A percentile compares a stretch with the other conserved stretches of the same genome.
Evolutionary conservation across 2,797 vertebrate genomes (phyloP).

Genomic region (Cebuella pygmaea): DNA sequence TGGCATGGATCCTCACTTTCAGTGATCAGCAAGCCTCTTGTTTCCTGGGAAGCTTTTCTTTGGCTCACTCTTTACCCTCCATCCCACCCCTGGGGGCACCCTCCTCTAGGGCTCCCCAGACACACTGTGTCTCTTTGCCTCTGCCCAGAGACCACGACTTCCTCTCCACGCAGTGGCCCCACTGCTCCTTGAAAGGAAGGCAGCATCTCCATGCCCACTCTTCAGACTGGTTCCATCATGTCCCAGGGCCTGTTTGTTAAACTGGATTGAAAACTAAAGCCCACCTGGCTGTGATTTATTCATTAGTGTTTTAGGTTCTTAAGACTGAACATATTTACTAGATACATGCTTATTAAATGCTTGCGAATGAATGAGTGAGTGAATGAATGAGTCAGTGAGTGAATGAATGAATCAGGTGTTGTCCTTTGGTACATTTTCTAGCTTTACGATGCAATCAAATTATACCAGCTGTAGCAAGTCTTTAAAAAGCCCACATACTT

Average conservation of each 20-base stretch:
- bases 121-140: not conserved
- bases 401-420: not conserved
- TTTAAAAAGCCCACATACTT: not conserved
- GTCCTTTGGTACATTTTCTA: not conserved
- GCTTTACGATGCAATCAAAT: not conserved
- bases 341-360: not conserved
- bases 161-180: not conserved
- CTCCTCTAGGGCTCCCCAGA: not conserved
- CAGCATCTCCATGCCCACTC: not conserved
- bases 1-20: rapidly evolving
- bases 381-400: too few species aligned
- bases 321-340: too few species aligned
- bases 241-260: not conserved
- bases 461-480: not conserved
- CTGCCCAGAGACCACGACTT: too few species aligned
- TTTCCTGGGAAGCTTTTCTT: not conserved
- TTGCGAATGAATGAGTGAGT: not conserved
- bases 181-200: not conserved
- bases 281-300: not conserved
- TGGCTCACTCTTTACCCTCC: rapidly evolving
- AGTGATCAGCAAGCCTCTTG: rapidly evolving
- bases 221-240: not conserved
- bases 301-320: not conserved
- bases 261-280: not conserved
- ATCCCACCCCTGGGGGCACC: not conserved